These are phyloP conservation scores for Spilosoma lubricipeda DNA, from an alignment of 2,888 invertebrate genomes.

Conservation along the genomic window DNA sequence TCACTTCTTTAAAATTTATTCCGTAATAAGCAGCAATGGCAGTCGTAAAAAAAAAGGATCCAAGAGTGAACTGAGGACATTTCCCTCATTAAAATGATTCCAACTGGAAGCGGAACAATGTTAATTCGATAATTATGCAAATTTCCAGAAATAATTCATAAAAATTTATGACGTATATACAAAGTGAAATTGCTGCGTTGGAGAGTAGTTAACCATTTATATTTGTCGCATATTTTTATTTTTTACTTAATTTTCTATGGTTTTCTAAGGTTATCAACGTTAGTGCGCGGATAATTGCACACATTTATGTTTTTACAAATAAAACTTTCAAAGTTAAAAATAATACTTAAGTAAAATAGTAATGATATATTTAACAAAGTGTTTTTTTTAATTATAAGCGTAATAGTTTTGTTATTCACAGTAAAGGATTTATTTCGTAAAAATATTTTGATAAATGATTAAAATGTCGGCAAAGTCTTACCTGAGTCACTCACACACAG, in stretches of 20 bases:
- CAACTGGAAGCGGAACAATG: constrained; percentile 67
- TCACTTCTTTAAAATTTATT: constrained; percentile 63
- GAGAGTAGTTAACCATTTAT: constrained; percentile 13
- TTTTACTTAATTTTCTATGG: not conserved
- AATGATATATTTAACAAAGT: no score
- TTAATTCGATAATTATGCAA: constrained; percentile 73
- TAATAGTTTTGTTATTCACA: no score
- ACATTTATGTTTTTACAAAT: no score
- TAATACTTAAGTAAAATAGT: not conserved
- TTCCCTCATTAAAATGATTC: constrained; percentile 66
- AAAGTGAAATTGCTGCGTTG: constrained; percentile 25
- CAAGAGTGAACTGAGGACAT: constrained; percentile 60
- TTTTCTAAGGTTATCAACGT: not conserved
- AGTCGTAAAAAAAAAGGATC: constrained; percentile 62
- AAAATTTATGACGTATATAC: constrained; percentile 55
- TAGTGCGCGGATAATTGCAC: no score
- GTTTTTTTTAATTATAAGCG: no score
- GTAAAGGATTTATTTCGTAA: no score
- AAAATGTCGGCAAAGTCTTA: no score
- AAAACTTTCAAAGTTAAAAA: no score
- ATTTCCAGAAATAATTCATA: constrained; percentile 64
- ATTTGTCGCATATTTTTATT: not conserved
- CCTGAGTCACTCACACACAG: no score
- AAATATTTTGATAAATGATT: no score
- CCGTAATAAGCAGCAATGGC: constrained; percentile 61